Evolutionary conservation across 2,888 invertebrate species (phyloP), one percentile per base, ranked within the genome.

Genomic region (Linnaemya vulpina): DNA sequence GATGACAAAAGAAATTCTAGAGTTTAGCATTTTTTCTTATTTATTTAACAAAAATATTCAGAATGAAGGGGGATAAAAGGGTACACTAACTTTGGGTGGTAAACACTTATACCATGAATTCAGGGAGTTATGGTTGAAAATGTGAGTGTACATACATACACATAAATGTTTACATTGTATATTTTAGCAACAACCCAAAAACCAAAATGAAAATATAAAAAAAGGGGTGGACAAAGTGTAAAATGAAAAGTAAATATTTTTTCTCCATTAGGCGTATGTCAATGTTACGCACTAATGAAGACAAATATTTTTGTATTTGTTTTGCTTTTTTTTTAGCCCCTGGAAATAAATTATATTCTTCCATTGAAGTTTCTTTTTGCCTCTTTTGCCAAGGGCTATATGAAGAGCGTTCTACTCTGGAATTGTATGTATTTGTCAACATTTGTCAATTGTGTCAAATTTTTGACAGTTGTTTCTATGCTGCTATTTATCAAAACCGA

Each of bases 401-500:
- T 60, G 43, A 38, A 51, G 13, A 88, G 87, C 89, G 87, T 83
- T 79, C 62, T 87, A n/a, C 62, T 63, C 25, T 63, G 13, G 62
- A 74, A 74, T 81, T 77, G 79, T 62, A 62, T 10, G 74, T 90
- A 91, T 90, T 90, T 90, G 91, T 90, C 90, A 90, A 90, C 90
- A 91, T 90, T 91, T 90, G 91, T 91, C 90, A 88, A 83, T 87
- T 84, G 43, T 87, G 88, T 88, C 88, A 90, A 88, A 86, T 89
- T 77, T 43, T 87, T 91, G 90, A 90, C 90, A 90, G 87, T 88
- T 86, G 62, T 68, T 71, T 55, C 17, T 53, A 43, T 75, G 68
- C 74, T 65, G n/a, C 53, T 63, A 38, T 79, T 79, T 73, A 40
- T 49, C 25, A 73, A n/a, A 79, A 71, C 35, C 55, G 40, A 63